phyloP scores from a whole-genome alignment of 2,113 vertebrate species.

The Rhinolophus sinicus region DNA sequence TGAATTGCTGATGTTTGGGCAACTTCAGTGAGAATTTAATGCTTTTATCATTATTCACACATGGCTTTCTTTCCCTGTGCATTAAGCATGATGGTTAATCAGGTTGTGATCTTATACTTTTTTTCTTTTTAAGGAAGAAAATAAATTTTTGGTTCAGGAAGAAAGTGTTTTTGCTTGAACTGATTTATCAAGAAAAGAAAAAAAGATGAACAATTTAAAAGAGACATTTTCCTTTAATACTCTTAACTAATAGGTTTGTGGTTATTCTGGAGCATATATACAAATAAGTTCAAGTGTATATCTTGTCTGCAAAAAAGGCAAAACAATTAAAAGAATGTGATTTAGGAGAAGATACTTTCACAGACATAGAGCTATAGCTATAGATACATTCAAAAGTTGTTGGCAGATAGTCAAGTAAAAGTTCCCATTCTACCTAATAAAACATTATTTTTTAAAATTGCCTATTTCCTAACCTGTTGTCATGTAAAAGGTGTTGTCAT shows the following conservation, averaged over 20 bases:
- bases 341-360: not conserved
- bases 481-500: not conserved
- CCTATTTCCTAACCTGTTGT: not conserved
- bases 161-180: not conserved
- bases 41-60: constrained; percentile 10
- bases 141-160: not conserved
- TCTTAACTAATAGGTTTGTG: not conserved
- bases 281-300: not conserved
- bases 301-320: not conserved
- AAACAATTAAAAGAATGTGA: not conserved
- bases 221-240: not conserved
- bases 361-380: not conserved
- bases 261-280: not conserved
- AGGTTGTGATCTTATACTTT: not conserved
- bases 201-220: not conserved
- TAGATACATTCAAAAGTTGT: not conserved
- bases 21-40: not conserved
- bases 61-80: not conserved
- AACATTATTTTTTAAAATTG: not conserved
- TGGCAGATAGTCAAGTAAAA: not conserved
- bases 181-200: not conserved
- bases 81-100: not conserved
- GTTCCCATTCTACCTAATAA: not conserved
- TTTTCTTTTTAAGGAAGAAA: not conserved
- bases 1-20: not conserved